Percentiles rank a stretch among this genome's conserved stretches.
Conservation (phyloP, 2,113 vertebrate genomes). For the Cavia aperea region DNA sequence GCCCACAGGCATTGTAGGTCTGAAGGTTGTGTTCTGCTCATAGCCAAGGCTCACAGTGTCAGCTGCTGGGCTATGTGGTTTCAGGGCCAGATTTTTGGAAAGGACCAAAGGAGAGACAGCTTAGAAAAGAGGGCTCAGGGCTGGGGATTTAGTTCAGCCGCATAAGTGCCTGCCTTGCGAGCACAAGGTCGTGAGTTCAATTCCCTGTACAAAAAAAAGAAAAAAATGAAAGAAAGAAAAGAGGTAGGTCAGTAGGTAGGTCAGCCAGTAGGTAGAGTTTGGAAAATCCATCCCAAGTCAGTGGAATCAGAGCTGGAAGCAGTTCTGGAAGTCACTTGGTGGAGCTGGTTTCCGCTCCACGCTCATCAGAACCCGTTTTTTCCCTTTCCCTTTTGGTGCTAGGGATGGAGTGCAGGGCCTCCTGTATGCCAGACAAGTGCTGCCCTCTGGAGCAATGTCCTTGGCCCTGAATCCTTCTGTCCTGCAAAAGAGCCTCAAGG, state of each 20-base stretch:
- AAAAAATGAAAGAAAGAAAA: too few species aligned
- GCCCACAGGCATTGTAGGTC: accelerated
- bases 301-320: neutral
- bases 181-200: too few species aligned
- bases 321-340: neutral
- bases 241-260: too few species aligned
- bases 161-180: too few species aligned
- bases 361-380: neutral
- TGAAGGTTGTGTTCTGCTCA: neutral
- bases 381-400: neutral
- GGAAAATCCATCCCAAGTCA: neutral
- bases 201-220: too few species aligned
- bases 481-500: neutral
- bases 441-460: neutral
- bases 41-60: neutral
- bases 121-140: neutral
- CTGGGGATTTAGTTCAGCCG: too few species aligned
- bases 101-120: neutral
- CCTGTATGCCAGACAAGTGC: neutral
- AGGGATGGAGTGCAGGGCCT: neutral
- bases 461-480: neutral
- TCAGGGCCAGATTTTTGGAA: neutral
- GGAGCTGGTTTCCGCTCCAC: neutral
- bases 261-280: neutral
- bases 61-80: neutral